A percentile compares a stretch with the other conserved stretches of the same genome.
phyloP scores from a whole-genome alignment of 1,140 invertebrate species.

The Pteromalus puparum region DNA sequence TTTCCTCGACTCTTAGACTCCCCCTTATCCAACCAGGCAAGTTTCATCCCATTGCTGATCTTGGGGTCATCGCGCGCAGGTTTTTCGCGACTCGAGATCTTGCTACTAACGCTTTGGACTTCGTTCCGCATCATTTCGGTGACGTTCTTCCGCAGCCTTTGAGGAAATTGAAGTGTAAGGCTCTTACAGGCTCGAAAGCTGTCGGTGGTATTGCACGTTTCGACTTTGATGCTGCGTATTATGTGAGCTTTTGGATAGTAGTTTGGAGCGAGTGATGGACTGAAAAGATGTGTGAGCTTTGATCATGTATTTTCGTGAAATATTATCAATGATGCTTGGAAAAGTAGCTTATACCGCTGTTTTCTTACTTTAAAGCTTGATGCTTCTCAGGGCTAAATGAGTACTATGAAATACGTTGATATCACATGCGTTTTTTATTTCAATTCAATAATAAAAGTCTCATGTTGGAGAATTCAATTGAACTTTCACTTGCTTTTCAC shows the following conservation, averaged over 20 bases:
- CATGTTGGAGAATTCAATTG: too few species aligned
- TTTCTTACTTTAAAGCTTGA: too few species aligned
- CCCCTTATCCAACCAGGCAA: background rate
- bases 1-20: background rate
- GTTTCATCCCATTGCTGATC: background rate
- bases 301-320: background rate
- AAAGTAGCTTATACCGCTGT: background rate
- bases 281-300: background rate
- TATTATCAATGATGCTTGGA: background rate
- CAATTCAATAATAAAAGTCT: too few species aligned
- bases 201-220: background rate
- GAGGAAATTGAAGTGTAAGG: background rate
- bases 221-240: background rate
- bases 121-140: background rate
- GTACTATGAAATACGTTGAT: too few species aligned
- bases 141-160: background rate
- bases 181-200: background rate
- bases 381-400: too few species aligned
- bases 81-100: background rate
- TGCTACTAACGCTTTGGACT: slow-evolving; percentile 22
- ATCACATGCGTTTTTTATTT: too few species aligned
- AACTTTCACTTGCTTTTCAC: too few species aligned
- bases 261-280: too few species aligned
- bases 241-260: background rate
- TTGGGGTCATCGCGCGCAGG: background rate